Conservation (phyloP, 2,888 invertebrate species). For the Drosophila pegasa region DNA sequence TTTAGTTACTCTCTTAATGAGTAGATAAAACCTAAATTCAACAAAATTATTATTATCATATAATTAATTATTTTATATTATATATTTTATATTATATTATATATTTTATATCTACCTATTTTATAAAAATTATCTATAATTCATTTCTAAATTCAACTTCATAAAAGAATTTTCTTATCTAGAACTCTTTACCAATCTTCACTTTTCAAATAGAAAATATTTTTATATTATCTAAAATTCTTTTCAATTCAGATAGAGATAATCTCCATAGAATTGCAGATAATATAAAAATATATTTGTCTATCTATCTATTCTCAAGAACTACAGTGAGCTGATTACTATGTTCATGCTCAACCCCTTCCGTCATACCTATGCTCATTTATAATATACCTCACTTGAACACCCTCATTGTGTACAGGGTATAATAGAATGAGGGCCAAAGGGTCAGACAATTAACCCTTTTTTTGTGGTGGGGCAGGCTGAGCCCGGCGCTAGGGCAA, state of each 20-base stretch:
- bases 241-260: background rate
- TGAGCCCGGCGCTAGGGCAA: conserved; percentile 25
- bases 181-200: background rate
- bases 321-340: no score
- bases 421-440: conserved; percentile 15
- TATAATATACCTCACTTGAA: background rate
- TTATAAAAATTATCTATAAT: background rate
- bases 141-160: background rate
- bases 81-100: no score
- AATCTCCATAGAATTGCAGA: no score
- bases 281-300: no score
- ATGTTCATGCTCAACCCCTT: background rate
- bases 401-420: conserved; percentile 7
- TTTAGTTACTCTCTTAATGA: no score
- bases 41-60: no score
- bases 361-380: background rate
- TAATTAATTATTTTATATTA: no score
- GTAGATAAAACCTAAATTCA: no score
- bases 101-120: background rate
- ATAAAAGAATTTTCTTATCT: background rate
- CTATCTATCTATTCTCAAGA: no score
- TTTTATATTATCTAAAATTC: background rate
- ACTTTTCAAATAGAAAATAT: background rate
- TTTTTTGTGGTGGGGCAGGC: conserved; percentile 19
- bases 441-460: conserved; percentile 70